phyloP scores from a whole-genome alignment of 1,140 invertebrate species.

The Uloborus diversus region DNA sequence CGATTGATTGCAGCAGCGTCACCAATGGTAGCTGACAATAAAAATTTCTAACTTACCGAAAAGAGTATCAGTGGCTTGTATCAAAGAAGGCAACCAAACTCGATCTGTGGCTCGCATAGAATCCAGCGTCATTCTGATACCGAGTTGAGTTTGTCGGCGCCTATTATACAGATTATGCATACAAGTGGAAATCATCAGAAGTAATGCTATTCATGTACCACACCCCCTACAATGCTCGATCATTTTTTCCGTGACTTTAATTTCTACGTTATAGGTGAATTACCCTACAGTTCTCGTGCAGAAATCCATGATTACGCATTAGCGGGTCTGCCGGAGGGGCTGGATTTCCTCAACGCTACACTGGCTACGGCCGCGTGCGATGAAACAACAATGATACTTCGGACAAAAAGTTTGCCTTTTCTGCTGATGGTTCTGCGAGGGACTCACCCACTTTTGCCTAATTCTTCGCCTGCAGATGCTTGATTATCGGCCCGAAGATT shows the following conservation, averaged over 20 bases:
- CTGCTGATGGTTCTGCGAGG: too few relatives aligned
- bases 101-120: too few relatives aligned
- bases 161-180: slow-evolving; percentile 1
- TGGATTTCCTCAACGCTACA: slow-evolving; percentile 16
- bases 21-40: too few relatives aligned
- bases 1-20: too few relatives aligned
- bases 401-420: too few relatives aligned
- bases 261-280: slow-evolving; percentile 13
- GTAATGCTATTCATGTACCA: background rate
- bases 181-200: background rate
- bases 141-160: slow-evolving; percentile 5
- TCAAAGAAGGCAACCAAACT: too few relatives aligned
- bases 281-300: slow-evolving; percentile 35
- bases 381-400: background rate
- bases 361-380: slow-evolving; percentile 6
- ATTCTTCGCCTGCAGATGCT: too few relatives aligned
- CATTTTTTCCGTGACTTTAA: slow-evolving; percentile 50
- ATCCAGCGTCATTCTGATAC: too few relatives aligned
- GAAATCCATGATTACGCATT: slow-evolving; percentile 44
- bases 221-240: slow-evolving; percentile 27
- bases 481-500: too few relatives aligned
- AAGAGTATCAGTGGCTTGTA: too few relatives aligned
- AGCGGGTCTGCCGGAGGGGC: slow-evolving; percentile 20
- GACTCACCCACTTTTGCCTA: too few relatives aligned
- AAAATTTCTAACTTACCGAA: too few relatives aligned